phyloP scores from a whole-genome alignment of 2,113 vertebrate species.

The Equus quagga region DNA sequence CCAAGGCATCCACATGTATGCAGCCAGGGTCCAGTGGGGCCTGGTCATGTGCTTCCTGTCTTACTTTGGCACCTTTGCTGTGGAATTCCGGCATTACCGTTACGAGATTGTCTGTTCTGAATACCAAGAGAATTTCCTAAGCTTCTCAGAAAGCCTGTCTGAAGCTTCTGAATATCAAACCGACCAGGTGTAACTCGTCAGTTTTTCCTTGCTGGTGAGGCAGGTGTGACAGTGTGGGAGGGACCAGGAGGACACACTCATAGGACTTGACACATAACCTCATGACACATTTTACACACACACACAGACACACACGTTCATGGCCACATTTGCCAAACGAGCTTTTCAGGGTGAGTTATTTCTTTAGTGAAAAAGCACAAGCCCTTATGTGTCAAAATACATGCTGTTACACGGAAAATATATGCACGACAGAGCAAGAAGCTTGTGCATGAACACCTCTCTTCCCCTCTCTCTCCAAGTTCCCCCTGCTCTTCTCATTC shows the following conservation, averaged over 20 bases:
- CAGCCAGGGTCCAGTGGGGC: conserved; percentile 93
- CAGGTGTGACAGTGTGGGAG: conserved; percentile 30
- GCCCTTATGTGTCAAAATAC: conserved; percentile 29
- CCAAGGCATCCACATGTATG: conserved; percentile 89
- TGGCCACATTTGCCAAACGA: conserved; percentile 64
- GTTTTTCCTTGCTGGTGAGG: conserved; percentile 1
- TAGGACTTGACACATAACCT: conserved; percentile 71
- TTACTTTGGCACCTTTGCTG: conserved; percentile 92
- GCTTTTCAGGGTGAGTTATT: conserved; percentile 65
- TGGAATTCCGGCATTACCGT: conserved; percentile 95
- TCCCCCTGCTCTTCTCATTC: background rate
- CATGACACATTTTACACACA: conserved; percentile 67
- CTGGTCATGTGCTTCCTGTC: conserved; percentile 94
- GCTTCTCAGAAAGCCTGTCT: conserved; percentile 87
- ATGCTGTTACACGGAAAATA: conserved; percentile 37
- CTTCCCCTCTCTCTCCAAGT: background rate
- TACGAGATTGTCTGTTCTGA: conserved; percentile 91
- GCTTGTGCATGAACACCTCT: conserved; percentile 57
- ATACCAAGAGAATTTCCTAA: conserved; percentile 88
- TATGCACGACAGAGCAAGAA: conserved; percentile 68
- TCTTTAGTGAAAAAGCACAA: conserved; percentile 69
- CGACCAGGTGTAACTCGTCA: conserved; percentile 87
- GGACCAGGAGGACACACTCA: conserved; percentile 59
- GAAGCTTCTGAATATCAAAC: conserved; percentile 90
- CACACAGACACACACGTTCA: background rate